phyloP scores from a whole-genome alignment of 2,888 invertebrate species.

The Tholera decimalis region DNA sequence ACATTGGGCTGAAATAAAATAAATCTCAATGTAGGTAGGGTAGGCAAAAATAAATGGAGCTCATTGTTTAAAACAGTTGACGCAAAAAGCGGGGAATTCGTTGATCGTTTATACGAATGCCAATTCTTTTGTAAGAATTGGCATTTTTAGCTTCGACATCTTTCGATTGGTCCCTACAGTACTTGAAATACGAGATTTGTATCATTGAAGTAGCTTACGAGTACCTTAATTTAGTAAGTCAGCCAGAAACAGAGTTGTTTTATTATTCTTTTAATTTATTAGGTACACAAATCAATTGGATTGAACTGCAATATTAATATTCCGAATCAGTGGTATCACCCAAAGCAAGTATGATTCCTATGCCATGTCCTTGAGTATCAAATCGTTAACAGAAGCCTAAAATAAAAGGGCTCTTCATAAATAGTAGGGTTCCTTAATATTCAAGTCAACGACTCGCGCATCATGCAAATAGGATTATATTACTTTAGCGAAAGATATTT shows the following conservation, averaged over 20 bases:
- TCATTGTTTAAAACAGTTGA: conserved; percentile 35
- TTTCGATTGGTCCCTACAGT: conserved; percentile 13
- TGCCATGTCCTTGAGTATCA: conserved; percentile 21
- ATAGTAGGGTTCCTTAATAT: conserved; percentile 64
- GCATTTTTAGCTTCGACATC: conserved; percentile 6
- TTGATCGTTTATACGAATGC: conserved; percentile 17
- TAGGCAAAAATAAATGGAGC: conserved; percentile 8
- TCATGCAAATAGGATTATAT: conserved; percentile 80
- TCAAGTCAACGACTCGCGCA: conserved; percentile 59
- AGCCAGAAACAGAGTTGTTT: not conserved
- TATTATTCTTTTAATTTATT: not conserved
- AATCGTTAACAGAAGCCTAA: conserved; percentile 54
- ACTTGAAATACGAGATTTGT: conserved; percentile 25
- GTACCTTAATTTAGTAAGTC: conserved; percentile 3
- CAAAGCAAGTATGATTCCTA: not conserved
- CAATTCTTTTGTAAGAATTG: too few species aligned
- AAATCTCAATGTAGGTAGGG: conserved; percentile 8
- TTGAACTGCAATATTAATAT: not conserved
- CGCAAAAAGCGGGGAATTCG: conserved; percentile 3
- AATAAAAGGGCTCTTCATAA: conserved; percentile 40
- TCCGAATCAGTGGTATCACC: not conserved
- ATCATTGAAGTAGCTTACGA: conserved; percentile 3
- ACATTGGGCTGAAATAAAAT: conserved; percentile 17
- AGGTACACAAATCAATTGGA: not conserved
- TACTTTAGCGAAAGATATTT: conserved; percentile 72